phyloP scores from a whole-genome alignment of 1,140 invertebrate species.

The Monochamus saltuarius region DNA sequence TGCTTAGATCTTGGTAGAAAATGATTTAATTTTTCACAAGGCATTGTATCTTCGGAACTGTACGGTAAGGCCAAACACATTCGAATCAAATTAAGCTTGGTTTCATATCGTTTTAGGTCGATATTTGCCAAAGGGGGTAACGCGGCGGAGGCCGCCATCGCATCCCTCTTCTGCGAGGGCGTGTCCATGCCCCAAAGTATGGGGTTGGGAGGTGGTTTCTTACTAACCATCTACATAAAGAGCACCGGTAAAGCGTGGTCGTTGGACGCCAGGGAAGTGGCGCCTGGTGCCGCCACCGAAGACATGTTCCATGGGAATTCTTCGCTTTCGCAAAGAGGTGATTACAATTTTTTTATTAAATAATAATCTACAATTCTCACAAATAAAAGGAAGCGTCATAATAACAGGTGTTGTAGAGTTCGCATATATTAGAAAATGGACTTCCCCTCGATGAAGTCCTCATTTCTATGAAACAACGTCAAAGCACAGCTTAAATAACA shows the following conservation, averaged over 20 bases:
- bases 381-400: too few relatives aligned
- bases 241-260: conserved; percentile 51
- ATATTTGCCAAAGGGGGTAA: conserved; percentile 58
- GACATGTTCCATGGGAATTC: conserved; percentile 61
- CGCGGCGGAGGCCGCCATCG: conserved; percentile 82
- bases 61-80: too few relatives aligned
- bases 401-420: too few relatives aligned
- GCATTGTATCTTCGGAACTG: too few relatives aligned
- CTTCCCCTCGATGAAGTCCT: too few relatives aligned
- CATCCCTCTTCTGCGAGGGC: conserved; percentile 78
- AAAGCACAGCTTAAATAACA: too few relatives aligned
- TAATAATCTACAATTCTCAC: too few relatives aligned
- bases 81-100: too few relatives aligned
- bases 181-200: conserved; percentile 75
- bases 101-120: conserved; percentile 21
- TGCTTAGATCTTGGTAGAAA: too few relatives aligned
- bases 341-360: not conserved
- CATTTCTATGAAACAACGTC: too few relatives aligned
- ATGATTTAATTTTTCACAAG: too few relatives aligned
- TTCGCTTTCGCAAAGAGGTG: conserved; percentile 16
- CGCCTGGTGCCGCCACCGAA: conserved; percentile 58
- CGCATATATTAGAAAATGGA: too few relatives aligned
- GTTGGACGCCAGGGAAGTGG: conserved; percentile 71
- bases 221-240: conserved; percentile 74
- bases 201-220: conserved; percentile 81